Evolutionary conservation across 2,888 invertebrate species (phyloP).

Genomic region (Malthinus seriepunctatus): DNA sequence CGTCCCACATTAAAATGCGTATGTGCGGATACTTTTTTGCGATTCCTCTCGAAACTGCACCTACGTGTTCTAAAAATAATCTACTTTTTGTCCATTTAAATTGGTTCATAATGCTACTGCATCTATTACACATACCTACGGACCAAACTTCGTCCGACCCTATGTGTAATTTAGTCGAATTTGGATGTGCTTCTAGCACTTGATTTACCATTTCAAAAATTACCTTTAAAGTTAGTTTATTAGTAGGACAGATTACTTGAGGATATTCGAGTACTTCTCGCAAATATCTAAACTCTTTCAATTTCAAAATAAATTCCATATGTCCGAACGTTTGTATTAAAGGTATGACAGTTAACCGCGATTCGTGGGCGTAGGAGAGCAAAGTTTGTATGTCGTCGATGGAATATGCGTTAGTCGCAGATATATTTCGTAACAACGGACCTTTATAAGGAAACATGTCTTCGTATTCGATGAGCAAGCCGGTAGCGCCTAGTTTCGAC

Average conservation of each 20-base stretch:
- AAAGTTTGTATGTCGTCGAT: constrained; percentile 59
- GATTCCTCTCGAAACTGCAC: constrained; percentile 57
- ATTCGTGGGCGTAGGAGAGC: constrained; percentile 57
- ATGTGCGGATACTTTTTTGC: constrained; percentile 57
- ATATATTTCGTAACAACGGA: constrained; percentile 58
- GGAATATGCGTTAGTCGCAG: constrained; percentile 68
- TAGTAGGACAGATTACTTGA: constrained; percentile 72
- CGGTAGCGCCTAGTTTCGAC: constrained; percentile 70
- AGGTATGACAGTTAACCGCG: constrained; percentile 73
- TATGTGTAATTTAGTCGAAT: constrained; percentile 64
- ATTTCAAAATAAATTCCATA: constrained; percentile 78
- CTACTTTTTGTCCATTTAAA: constrained; percentile 57
- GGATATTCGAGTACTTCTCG: constrained; percentile 66
- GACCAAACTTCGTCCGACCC: constrained; percentile 84
- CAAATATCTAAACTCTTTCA: constrained; percentile 65
- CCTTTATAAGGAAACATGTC: constrained; percentile 84
- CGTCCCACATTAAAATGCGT: constrained; percentile 78
- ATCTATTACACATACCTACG: constrained; percentile 65
- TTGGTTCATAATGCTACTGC: constrained; percentile 52
- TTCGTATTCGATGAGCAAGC: constrained; percentile 81
- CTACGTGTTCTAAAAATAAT: constrained; percentile 67
- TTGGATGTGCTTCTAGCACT: constrained; percentile 63
- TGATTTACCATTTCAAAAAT: constrained; percentile 74
- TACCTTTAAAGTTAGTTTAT: constrained; percentile 59
- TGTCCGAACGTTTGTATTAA: constrained; percentile 87